Evolutionary conservation across 2,888 invertebrate genomes (phyloP), one percentile per base, ranked within the genome.

Genomic region (Noctua comes): DNA sequence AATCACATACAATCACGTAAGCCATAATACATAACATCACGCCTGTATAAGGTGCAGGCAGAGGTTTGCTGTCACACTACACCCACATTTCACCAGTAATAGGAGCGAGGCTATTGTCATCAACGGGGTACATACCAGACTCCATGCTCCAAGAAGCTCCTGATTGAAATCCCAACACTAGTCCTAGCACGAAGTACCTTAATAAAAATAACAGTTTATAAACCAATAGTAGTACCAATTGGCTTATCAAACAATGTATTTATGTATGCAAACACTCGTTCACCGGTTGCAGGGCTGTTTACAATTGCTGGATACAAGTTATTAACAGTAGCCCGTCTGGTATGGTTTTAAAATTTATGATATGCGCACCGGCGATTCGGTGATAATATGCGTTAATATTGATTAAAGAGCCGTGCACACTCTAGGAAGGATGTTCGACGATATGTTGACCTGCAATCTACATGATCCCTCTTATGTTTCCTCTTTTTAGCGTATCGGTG

Each of bases 341-440:
- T 90, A 90, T 88, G 89, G 91, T 91, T 93, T 93, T 91, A 91
- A 93, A 92, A 93, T 94, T 88, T 93, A 93, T 92, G 92, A 92
- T 92, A 92, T 94, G 93, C 93, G 86, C 85, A 82, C 83, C 77
- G 77, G 90, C 90, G 80, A 86, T 88, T 80, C 88, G 68, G 84
- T 84, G 91, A 90, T 90, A 90, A 89, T 89, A 74, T 76, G 68
- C 79, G 88, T 85, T 91, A 91, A 91, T 91, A 90, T 85, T 80
- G 86, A 84, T 90, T 91, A 90, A 75, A 78, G 54, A 59, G 7
- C 24, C 57, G 54, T 62, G 10, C 59, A 24, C 24, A 57, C 8
- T 5, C 36, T 59, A 21, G 16, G 3, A 27, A 24, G 46, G 48
- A 16, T 48, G 10, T 40, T 57, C 18, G 5, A 10, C 54, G 54